Evolutionary conservation across 2,888 invertebrate species (phyloP).

Genomic region (Polymixis flavicincta): DNA sequence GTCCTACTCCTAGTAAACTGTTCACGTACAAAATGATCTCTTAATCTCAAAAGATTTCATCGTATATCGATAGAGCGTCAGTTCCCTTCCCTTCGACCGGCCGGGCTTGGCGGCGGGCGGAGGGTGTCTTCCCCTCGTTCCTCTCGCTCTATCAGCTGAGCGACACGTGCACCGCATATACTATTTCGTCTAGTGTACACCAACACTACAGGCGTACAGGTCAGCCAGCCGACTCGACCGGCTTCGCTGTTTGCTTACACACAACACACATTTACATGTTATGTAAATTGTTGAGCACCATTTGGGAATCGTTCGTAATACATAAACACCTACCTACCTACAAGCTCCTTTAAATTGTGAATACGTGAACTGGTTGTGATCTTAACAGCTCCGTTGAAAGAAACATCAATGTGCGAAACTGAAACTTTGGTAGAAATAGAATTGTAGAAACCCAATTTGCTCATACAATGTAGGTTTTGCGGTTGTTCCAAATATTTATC

Average conservation of each 20-base stretch:
- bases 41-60: neutral
- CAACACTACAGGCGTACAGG: conserved; percentile 52
- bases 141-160: conserved; percentile 88
- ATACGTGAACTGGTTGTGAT: conserved; percentile 48
- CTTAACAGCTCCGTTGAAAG: conserved; percentile 46
- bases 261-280: conserved; percentile 60
- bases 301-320: conserved; percentile 63
- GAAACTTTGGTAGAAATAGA: conserved; percentile 18
- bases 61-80: conserved; percentile 55
- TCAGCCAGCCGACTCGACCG: conserved; percentile 51
- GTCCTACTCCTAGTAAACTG: neutral
- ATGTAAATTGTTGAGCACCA: conserved; percentile 62
- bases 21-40: neutral
- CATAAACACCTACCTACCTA: conserved; percentile 51
- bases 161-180: conserved; percentile 85
- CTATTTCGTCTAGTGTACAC: conserved; percentile 83
- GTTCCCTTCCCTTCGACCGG: conserved; percentile 51
- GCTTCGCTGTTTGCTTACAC: conserved; percentile 52
- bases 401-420: conserved; percentile 38
- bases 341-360: conserved; percentile 45
- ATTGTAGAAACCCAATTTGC: neutral
- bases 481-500: conserved; percentile 25
- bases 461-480: neutral
- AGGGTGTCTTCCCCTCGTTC: conserved; percentile 75
- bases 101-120: conserved; percentile 72